A percentile compares a stretch with the other conserved stretches of the same genome.
phyloP scores from a whole-genome alignment of 2,797 vertebrate genomes.

The Threskiornis aethiopicus region DNA sequence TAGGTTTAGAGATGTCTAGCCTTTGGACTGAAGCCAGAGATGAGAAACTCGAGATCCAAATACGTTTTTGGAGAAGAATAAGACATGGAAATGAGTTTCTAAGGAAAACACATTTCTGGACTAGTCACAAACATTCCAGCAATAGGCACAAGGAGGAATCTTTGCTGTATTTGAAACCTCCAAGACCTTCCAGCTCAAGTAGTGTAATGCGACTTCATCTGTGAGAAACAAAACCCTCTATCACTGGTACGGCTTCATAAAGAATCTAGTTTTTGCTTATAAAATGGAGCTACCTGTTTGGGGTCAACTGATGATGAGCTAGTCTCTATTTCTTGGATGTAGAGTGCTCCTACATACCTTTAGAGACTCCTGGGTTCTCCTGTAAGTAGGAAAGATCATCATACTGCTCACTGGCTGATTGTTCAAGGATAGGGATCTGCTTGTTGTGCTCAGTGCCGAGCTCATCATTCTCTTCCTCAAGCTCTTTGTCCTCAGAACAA shows the following conservation, averaged over 20 bases:
- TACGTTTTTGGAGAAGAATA: neutral
- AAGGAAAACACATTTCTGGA: neutral
- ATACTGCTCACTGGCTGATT: neutral
- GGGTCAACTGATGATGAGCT: neutral
- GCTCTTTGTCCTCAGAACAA: neutral
- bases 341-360: slow-evolving; percentile 22
- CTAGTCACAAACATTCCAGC: neutral
- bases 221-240: neutral
- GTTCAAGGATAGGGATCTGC: neutral
- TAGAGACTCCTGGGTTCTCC: slow-evolving; percentile 40
- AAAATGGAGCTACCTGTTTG: neutral
- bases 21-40: neutral
- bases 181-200: neutral
- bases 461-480: neutral
- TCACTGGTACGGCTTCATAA: neutral
- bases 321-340: neutral
- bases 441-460: neutral
- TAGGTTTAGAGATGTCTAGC: neutral
- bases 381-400: neutral
- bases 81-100: neutral
- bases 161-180: neutral
- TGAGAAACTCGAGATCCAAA: neutral
- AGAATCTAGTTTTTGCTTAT: neutral
- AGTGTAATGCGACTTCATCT: neutral
- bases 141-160: neutral